Base-by-base conservation (phyloP, 1,140 invertebrate species). In the Drosophila bipectinata region DNA sequence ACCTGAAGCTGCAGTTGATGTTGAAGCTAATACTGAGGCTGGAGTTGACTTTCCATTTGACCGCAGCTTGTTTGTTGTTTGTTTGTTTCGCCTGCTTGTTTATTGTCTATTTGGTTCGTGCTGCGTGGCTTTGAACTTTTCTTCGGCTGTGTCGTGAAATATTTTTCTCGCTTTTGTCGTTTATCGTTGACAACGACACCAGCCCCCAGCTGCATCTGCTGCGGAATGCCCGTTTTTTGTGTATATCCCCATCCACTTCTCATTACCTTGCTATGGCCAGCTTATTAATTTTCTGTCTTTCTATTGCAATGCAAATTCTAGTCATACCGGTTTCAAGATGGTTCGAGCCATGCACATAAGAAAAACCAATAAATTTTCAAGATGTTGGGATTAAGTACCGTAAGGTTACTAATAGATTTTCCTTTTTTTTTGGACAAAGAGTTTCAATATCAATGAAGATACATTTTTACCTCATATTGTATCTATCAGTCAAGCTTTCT, bases 1-100 rank as follows among this genome's bases (percentile, higher is more conserved):
- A 44, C 14, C 15, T 44, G 41, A 6, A 41, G 39, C 39, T 41
- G 39, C 14, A 44, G 44, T 21, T 47, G 44, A 21, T 10, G 44
- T 18, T 47, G 8, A 47, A 47, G 44, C 18, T 12, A 10, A 10
- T n/a, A 61, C 44, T 62, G 49, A 60, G 67, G 49, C 32, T 48
- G 44, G 69, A 82, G 74, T 68, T 87, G 79, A 87, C 82, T 87
- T 87, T 87, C 82, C 78, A 79, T 87, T 87, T 88, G 82, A 88
- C 83, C 78, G 83, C 78, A 82, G 79, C 83, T 62, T 61, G 82
- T 60, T 76, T 61, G 67, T 60, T 66, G 47, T 32, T 61, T 72
- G 49, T 75, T 55, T 51, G 63, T 30, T 54, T 53, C 18, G 37
- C 45, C 69, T 76, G 79, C 74, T 72, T 78, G 82, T 67, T 76